These are phyloP conservation scores for Tribolium madens DNA, from an alignment of 1,140 invertebrate genomes.

Conservation along the genomic window DNA sequence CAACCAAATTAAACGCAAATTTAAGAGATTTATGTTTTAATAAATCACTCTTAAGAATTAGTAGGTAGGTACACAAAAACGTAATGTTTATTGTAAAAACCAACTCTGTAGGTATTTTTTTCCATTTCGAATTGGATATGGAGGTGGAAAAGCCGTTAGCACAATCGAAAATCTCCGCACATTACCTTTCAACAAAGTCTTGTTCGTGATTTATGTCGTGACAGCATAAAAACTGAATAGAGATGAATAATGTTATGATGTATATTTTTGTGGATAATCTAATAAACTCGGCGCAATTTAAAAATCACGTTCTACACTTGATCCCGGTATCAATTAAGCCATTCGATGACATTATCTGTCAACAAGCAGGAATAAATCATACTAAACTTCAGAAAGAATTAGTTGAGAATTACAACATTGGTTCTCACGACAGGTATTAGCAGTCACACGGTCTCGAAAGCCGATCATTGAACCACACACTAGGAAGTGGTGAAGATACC, in stretches of 20 bases:
- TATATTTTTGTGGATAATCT: background rate
- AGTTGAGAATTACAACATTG: background rate
- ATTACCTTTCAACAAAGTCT: background rate
- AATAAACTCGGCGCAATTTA: background rate
- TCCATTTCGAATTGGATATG: too few species aligned
- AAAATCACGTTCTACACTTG: background rate
- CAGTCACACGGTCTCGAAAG: constrained; percentile 9
- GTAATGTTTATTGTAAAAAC: too few species aligned
- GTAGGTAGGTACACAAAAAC: too few species aligned
- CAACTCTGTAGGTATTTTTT: too few species aligned
- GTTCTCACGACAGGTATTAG: constrained; percentile 27
- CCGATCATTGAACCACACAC: constrained; percentile 23
- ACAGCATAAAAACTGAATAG: background rate
- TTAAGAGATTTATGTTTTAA: too few species aligned
- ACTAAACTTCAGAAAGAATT: background rate
- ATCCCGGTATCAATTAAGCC: background rate
- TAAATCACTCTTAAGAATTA: too few species aligned
- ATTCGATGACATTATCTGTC: background rate
- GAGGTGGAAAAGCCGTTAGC: background rate
- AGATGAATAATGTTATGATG: background rate
- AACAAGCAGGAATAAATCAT: background rate
- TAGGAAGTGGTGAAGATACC: constrained; percentile 38
- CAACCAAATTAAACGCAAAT: too few species aligned
- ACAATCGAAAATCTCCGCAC: background rate
- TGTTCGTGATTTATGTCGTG: background rate